Conservation (phyloP, 2,888 invertebrate genomes). For the Mythimna pallens region DNA sequence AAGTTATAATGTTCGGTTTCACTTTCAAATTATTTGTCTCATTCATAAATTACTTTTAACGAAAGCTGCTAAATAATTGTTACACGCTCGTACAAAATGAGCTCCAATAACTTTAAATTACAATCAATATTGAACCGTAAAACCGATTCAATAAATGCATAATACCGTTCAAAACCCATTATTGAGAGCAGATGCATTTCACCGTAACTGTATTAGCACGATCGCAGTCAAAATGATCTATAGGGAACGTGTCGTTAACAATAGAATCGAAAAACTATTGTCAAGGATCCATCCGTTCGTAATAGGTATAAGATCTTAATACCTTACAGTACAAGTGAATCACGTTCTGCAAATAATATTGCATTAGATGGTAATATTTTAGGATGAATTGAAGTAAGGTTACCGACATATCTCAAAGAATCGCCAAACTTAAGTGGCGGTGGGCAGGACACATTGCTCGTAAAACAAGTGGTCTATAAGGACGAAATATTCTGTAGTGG, state of each 20-base stretch:
- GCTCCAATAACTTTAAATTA: conserved; percentile 16
- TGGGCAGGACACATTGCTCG: too few species aligned
- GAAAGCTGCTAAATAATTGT: conserved; percentile 27
- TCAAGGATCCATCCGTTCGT: conserved; percentile 60
- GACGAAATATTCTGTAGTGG: too few species aligned
- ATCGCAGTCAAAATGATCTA: conserved; percentile 77
- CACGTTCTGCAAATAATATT: conserved; percentile 79
- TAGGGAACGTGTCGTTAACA: conserved; percentile 81
- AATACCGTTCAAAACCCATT: conserved; percentile 64
- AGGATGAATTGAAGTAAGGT: not conserved
- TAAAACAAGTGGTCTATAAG: too few species aligned
- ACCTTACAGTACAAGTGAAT: conserved; percentile 67
- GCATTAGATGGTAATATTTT: not conserved
- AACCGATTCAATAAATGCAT: conserved; percentile 58
- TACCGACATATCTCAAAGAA: too few species aligned
- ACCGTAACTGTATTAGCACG: conserved; percentile 60
- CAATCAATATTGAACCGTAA: conserved; percentile 51
- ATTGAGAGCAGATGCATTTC: conserved; percentile 58
- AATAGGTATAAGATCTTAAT: conserved; percentile 76
- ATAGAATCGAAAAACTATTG: conserved; percentile 73
- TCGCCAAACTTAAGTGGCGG: too few species aligned
- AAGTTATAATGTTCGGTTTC: not conserved
- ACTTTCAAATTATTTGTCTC: not conserved
- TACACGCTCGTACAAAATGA: conserved; percentile 33
- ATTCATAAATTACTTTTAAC: not conserved